These are phyloP conservation scores for Drosophila lacteicornis DNA, from an alignment of 1,140 invertebrate species.

Conservation along the genomic window DNA sequence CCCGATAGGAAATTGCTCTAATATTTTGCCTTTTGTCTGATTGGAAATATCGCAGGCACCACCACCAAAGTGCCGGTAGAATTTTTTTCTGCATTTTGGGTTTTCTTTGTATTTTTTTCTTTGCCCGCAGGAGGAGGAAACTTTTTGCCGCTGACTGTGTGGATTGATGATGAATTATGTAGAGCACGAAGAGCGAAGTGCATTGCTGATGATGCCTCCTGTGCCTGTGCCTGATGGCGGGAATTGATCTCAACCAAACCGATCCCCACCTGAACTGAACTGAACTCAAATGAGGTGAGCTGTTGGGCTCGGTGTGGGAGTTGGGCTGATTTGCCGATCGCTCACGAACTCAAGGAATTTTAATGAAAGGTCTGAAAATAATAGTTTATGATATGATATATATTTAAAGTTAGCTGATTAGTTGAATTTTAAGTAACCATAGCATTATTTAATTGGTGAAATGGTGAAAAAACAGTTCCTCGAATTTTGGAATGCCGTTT, in stretches of 20 bases:
- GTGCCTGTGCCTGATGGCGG: constrained; percentile 40
- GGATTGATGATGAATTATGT: constrained; percentile 85
- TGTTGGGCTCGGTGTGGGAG: constrained; percentile 61
- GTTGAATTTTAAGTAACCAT: not conserved
- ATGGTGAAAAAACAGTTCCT: not conserved
- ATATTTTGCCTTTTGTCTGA: constrained; percentile 77
- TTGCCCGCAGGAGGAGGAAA: constrained; percentile 58
- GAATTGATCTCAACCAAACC: constrained; percentile 26
- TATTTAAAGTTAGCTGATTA: not conserved
- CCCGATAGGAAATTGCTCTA: constrained; percentile 77
- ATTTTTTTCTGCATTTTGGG: constrained; percentile 8
- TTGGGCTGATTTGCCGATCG: constrained; percentile 58
- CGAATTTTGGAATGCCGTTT: too few relatives aligned
- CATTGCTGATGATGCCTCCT: constrained; percentile 49
- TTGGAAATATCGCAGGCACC: constrained; percentile 69
- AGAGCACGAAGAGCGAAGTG: constrained; percentile 83
- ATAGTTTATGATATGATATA: not conserved
- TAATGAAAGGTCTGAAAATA: constrained; percentile 69
- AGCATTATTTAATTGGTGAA: not conserved
- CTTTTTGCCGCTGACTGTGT: constrained; percentile 59
- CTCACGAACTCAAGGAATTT: constrained; percentile 74
- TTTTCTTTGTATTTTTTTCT: constrained; percentile 10
- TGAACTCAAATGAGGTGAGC: constrained; percentile 37
- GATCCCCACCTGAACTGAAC: constrained; percentile 9
- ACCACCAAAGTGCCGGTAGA: constrained; percentile 16